Base-by-base conservation (phyloP, 2,797 vertebrate species). In the Tolypeutes matacus region DNA sequence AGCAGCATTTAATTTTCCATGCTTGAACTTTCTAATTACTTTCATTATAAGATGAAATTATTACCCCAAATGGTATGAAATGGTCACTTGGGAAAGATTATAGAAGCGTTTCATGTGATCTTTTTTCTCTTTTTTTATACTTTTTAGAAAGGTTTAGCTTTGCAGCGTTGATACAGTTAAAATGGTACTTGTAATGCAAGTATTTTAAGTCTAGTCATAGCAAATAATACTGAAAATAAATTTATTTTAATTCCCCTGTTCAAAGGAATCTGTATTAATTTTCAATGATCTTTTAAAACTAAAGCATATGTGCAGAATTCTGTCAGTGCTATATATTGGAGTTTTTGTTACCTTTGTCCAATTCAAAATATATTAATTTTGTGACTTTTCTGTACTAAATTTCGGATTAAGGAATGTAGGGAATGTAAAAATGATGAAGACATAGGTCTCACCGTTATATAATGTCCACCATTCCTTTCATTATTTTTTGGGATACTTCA, bases 241-340 rank as follows among this genome's bases (percentile, higher is more conserved):
- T 83, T 76, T 78, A 49, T 84, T 87, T 91, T 69, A 92, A 93
- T 60, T 11, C 51, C 8, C 25, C 58, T 84, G 3, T 82, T 82
- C 81, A 91, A 42, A 94, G 94, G 15, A 62, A 80, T 39, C 10
- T 69, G 5, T 15, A 15, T 21, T 12, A 0, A 64, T 87, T 96
- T 86, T 88, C 13, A 93, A n/a, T 31, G 90, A 39, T 72, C 39
- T 51, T 92, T 83, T 96, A 82, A 84, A 96, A 87, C 20, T 72
- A 65, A 96, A 89, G 70, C 29, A 13, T 60, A n/a, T 64, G 20
- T 89, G 34, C 21, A 87, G 53, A 95, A 80, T 95, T 96, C n/a
- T 80, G 76, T 88, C 18, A 62, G 0, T 60, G 18, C 53, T 53
- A 39, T 13, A 0, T 62, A 70, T 51, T 94, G 17, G 89, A 89